These are phyloP conservation scores for Melanocharis versteri DNA, from an alignment of 2,113 vertebrate species.

Conservation along the genomic window DNA sequence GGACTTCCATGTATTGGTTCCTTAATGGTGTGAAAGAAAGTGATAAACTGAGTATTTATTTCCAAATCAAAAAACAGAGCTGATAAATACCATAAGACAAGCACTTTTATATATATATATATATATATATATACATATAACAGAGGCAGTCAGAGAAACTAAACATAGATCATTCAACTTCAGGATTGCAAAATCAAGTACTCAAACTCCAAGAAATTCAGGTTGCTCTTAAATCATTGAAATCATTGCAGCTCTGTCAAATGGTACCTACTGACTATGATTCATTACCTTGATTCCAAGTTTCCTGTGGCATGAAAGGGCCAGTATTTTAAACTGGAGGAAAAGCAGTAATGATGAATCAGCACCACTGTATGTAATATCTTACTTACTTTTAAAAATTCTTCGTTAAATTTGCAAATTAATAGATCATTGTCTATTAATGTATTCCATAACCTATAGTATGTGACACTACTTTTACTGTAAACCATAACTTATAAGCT, in stretches of 20 bases:
- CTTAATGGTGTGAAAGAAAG: not conserved
- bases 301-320: not conserved
- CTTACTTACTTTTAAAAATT: not conserved
- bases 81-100: not conserved
- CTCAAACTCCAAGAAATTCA: not conserved
- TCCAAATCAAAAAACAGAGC: not conserved
- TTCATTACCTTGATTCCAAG: not conserved
- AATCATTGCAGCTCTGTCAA: not conserved
- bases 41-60: not conserved
- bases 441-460: not conserved
- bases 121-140: not conserved
- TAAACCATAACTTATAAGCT: slow-evolving; percentile 1
- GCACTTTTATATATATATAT: too few relatives aligned
- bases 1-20: not conserved
- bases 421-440: not conserved
- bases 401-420: not conserved
- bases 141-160: not conserved
- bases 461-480: not conserved
- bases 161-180: not conserved
- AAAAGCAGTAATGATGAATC: not conserved
- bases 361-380: not conserved
- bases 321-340: not conserved
- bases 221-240: not conserved
- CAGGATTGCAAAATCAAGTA: not conserved
- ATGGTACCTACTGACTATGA: not conserved